Percentiles rank a stretch among this genome's conserved stretches.
Conservation (phyloP, 2,113 vertebrate genomes). For the Apteryx mantelli region DNA sequence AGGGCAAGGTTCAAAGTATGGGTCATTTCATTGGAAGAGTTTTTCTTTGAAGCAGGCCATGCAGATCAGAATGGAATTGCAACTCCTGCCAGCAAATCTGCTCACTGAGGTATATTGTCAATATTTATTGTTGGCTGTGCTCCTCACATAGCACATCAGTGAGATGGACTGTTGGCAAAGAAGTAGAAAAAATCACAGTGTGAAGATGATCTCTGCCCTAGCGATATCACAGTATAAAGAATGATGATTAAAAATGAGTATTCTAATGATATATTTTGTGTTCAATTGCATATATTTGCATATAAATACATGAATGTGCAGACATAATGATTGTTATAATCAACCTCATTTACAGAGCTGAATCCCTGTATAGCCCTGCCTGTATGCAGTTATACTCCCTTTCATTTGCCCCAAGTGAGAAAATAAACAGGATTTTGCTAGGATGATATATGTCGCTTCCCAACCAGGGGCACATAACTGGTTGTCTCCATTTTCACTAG, state of each 20-base stretch:
- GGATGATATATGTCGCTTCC: neutral
- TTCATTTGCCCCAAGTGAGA: neutral
- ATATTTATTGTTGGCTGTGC: neutral
- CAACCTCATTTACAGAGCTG: neutral
- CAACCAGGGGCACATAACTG: neutral
- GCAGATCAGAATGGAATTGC: neutral
- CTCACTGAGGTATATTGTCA: neutral
- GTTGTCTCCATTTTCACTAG: neutral
- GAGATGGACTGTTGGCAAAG: neutral
- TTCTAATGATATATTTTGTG: neutral
- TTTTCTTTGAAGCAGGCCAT: neutral
- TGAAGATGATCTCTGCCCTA: neutral
- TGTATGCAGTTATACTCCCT: neutral
- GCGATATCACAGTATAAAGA: neutral
- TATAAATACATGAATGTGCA: neutral
- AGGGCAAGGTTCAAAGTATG: neutral
- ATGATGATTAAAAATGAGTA: neutral
- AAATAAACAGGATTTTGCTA: neutral
- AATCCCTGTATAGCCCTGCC: neutral
- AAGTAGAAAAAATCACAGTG: neutral
- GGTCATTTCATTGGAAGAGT: neutral
- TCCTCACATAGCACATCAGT: neutral
- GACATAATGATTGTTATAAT: neutral
- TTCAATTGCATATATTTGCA: neutral
- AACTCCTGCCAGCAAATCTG: neutral